phyloP scores from a whole-genome alignment of 2,113 vertebrate species.

The Salvelinus alpinus region DNA sequence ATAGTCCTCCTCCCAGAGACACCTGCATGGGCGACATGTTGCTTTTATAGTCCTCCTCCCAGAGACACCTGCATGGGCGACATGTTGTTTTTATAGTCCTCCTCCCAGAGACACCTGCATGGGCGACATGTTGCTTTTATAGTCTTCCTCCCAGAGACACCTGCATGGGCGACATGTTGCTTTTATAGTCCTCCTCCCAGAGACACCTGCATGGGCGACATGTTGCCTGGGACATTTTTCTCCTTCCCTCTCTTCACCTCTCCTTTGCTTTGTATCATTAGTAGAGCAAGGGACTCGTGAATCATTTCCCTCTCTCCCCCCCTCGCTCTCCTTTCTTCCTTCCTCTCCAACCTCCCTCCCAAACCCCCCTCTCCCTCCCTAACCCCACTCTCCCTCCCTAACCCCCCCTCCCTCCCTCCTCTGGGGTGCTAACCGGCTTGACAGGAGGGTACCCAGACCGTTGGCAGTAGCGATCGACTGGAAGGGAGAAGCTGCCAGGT shows the following conservation, averaged over 20 bases:
- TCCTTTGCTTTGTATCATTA: slow-evolving; percentile 80
- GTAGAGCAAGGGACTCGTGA: slow-evolving; percentile 76
- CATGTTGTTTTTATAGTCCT: slow-evolving; percentile 70
- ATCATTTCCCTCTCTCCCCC: slow-evolving; percentile 60
- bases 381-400: slow-evolving; percentile 44
- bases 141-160: slow-evolving; percentile 65
- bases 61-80: slow-evolving; percentile 72
- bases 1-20: slow-evolving; percentile 64
- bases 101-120: slow-evolving; percentile 69
- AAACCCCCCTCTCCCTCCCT: slow-evolving; percentile 60
- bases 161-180: slow-evolving; percentile 70
- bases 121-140: slow-evolving; percentile 71
- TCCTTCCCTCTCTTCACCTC: slow-evolving; percentile 51
- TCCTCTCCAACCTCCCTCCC: slow-evolving; percentile 46
- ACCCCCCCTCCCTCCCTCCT: slow-evolving; percentile 74
- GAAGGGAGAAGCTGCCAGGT: slow-evolving; percentile 97
- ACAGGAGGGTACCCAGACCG: slow-evolving; percentile 95
- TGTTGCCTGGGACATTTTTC: slow-evolving; percentile 71
- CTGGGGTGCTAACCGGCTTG: slow-evolving; percentile 98
- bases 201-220: slow-evolving; percentile 72
- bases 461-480: slow-evolving; percentile 99
- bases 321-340: slow-evolving; percentile 26
- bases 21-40: slow-evolving; percentile 72
- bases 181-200: slow-evolving; percentile 66
- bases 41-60: slow-evolving; percentile 64